Conservation (phyloP, 2,888 invertebrate genomes). For the Zhuqinia jingwanae region DNA sequence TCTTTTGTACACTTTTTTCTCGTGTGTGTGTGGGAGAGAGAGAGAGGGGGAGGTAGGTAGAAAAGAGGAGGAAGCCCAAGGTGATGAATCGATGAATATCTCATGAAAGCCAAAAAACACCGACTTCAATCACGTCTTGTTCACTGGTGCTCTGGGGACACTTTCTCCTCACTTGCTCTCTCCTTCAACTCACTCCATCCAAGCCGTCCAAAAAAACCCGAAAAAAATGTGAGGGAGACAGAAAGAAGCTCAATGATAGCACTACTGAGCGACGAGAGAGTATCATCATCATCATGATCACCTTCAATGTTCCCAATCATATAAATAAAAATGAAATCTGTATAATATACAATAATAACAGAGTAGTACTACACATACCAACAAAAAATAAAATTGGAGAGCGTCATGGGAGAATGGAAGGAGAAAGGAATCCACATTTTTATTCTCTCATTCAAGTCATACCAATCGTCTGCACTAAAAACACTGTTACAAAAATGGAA, state of each 20-base stretch:
- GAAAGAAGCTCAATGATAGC: background rate
- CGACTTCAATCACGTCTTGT: constrained; percentile 63
- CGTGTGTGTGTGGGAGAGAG: too few relatives aligned
- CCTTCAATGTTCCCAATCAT: background rate
- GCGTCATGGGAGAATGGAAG: background rate
- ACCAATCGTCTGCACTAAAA: background rate
- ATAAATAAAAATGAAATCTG: constrained; percentile 35
- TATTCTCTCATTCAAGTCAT: background rate
- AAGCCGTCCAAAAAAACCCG: background rate
- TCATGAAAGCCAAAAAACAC: constrained; percentile 67
- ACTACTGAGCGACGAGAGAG: background rate
- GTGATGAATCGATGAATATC: constrained; percentile 69
- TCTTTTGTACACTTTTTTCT: too few relatives aligned
- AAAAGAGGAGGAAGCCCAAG: constrained; percentile 31
- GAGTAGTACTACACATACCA: too few relatives aligned
- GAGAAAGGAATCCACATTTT: constrained; percentile 5
- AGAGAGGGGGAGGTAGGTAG: background rate
- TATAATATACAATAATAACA: constrained; percentile 6
- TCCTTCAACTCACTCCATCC: background rate
- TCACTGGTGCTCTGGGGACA: constrained; percentile 60
- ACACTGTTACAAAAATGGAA: background rate
- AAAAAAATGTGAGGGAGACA: background rate
- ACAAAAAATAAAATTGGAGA: background rate
- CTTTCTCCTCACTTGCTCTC: constrained; percentile 50
- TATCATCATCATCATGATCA: constrained; percentile 8